Evolutionary conservation across 92 coral and sea anemone species (phyloP).

Genomic region (Virgularia gustaviana): DNA sequence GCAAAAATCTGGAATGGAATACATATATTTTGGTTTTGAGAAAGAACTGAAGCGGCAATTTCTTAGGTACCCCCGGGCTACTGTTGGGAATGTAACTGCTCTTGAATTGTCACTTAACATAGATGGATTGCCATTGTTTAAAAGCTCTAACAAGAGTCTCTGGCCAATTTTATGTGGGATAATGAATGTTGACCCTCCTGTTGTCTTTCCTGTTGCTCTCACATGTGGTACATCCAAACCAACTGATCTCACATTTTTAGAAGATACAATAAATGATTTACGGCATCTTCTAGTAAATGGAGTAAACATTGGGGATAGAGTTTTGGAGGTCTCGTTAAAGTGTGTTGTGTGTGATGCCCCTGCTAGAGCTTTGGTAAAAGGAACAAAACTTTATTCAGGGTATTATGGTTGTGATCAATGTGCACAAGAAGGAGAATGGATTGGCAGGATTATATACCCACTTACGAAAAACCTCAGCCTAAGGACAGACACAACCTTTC

Average conservation of each 20-base stretch:
- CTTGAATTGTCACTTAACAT: neutral
- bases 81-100: neutral
- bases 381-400: slow-evolving; percentile 12
- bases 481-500: neutral
- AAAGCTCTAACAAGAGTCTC: slow-evolving; percentile 3
- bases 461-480: neutral
- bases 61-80: neutral
- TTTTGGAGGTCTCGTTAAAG: neutral
- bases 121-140: slow-evolving; percentile 9
- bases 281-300: neutral
- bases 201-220: slow-evolving; percentile 14
- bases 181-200: neutral
- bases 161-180: slow-evolving; percentile 25
- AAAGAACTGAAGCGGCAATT: neutral
- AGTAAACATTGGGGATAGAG: neutral
- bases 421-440: slow-evolving; percentile 2
- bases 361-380: slow-evolving; percentile 7
- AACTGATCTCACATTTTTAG: neutral
- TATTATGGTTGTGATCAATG: slow-evolving; percentile 21
- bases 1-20: slow-evolving; percentile 19
- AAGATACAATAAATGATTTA: slow-evolving; percentile 7
- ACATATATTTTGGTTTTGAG: neutral
- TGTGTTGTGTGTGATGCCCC: too few species aligned
- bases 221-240: slow-evolving; percentile 12
- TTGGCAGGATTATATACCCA: neutral